These are phyloP conservation scores for Lucilia sericata DNA, from an alignment of 1,140 invertebrate genomes.

Conservation along the genomic window DNA sequence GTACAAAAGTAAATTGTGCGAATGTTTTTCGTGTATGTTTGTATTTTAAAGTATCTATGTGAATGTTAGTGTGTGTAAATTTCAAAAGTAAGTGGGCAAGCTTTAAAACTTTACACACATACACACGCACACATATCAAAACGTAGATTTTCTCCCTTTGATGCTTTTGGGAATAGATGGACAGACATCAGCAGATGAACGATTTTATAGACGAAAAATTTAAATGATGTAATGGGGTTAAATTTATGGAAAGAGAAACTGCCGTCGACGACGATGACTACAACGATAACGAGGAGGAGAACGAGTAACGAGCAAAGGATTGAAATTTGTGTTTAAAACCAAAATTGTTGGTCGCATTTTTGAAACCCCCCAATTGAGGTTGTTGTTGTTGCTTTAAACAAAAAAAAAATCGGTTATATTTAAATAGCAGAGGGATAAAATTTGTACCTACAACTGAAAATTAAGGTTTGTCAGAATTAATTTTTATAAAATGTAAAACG, in stretches of 20 bases:
- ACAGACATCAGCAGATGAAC: neutral
- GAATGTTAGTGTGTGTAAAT: neutral
- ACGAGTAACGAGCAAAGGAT: neutral
- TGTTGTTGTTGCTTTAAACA: neutral
- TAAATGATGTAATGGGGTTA: conserved; percentile 39
- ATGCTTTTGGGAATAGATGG: conserved; percentile 27
- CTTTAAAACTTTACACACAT: neutral
- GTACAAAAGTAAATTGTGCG: conserved; percentile 27
- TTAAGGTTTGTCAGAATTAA: conserved; percentile 12
- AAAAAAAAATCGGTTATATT: neutral
- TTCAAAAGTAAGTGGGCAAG: conserved; percentile 33
- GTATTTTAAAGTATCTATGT: conserved; percentile 38
- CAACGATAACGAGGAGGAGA: neutral
- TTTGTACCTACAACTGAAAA: neutral
- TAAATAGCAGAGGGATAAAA: neutral
- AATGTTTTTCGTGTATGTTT: conserved; percentile 45
- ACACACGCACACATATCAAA: neutral
- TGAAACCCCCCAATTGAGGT: neutral
- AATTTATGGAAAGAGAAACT: neutral
- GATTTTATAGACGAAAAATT: conserved; percentile 15
- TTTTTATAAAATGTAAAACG: conserved; percentile 13
- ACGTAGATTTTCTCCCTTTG: conserved; percentile 12
- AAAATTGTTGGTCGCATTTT: neutral
- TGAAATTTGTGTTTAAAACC: neutral
- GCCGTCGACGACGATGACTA: neutral